These are phyloP conservation scores for Athripsodes cinereus DNA, from an alignment of 2,888 invertebrate genomes.

Conservation along the genomic window DNA sequence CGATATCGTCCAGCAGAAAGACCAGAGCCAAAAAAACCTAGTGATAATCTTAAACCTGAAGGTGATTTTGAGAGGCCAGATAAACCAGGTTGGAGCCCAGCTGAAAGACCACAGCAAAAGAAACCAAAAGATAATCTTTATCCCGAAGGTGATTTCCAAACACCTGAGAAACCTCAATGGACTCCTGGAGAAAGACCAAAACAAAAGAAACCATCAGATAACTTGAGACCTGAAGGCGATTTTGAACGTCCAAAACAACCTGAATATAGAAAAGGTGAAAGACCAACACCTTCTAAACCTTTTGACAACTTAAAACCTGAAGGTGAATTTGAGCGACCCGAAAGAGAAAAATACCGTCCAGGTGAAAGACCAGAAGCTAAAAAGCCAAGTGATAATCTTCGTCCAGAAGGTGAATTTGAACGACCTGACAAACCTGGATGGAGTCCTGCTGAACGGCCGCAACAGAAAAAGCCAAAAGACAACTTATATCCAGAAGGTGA, in stretches of 20 bases:
- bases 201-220: conserved; percentile 32
- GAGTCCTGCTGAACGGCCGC: conserved; percentile 39
- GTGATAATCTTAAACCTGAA: conserved; percentile 35
- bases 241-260: conserved; percentile 35
- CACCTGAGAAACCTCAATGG: conserved; percentile 33
- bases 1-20: conserved; percentile 36
- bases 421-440: conserved; percentile 34
- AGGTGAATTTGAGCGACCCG: conserved; percentile 44
- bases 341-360: conserved; percentile 34
- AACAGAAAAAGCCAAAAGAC: conserved; percentile 37
- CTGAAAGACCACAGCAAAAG: conserved; percentile 39
- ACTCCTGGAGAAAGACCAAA: conserved; percentile 32
- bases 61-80: conserved; percentile 38
- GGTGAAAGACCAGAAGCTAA: conserved; percentile 33
- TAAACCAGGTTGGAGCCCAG: conserved; percentile 33
- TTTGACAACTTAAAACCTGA: conserved; percentile 53
- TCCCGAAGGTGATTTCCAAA: conserved; percentile 34
- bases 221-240: conserved; percentile 33
- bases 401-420: conserved; percentile 42
- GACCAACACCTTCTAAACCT: conserved; percentile 39
- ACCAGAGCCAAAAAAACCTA: conserved; percentile 41
- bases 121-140: conserved; percentile 34
- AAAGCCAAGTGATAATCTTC: conserved; percentile 49
- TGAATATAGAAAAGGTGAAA: conserved; percentile 32
- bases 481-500: conserved; percentile 45